Conservation (phyloP, 2,888 invertebrate species). For the Drosophila anomalata region DNA sequence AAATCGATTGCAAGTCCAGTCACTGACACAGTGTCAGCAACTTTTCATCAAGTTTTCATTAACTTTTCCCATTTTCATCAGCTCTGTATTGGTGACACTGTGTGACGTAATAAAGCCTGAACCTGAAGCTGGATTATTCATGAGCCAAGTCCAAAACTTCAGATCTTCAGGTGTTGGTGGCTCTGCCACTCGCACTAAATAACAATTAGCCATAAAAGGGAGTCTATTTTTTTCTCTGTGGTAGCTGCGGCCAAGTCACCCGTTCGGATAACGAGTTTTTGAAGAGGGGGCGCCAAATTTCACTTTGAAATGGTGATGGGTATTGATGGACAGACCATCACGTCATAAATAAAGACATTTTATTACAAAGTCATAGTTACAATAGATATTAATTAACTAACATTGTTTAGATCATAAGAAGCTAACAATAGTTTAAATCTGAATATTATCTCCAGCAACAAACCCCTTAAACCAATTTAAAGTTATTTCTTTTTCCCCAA, state of each 20-base stretch:
- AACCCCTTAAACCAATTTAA: conserved; percentile 36
- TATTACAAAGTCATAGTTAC: background rate
- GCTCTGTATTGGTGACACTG: conserved; percentile 6
- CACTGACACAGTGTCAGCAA: conserved; percentile 25
- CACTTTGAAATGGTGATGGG: conserved; percentile 4
- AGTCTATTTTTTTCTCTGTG: conserved; percentile 13
- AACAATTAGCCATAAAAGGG: conserved; percentile 66
- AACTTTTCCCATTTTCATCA: conserved; percentile 32
- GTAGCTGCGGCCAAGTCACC: conserved; percentile 13
- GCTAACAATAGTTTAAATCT: background rate
- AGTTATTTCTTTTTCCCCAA: conserved; percentile 5
- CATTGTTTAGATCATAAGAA: background rate
- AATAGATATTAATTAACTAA: no score
- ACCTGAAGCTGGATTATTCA: conserved; percentile 52
- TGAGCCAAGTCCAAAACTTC: conserved; percentile 33
- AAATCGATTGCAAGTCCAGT: conserved; percentile 33
- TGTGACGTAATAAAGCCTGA: conserved; percentile 55
- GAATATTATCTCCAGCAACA: background rate
- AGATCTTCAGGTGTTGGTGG: conserved; percentile 66
- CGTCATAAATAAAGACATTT: background rate
- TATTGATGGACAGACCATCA: background rate
- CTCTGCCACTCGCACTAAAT: conserved; percentile 63
- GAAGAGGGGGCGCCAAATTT: conserved; percentile 49
- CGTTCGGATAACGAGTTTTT: conserved; percentile 64
- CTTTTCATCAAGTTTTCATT: conserved; percentile 31